Evolutionary conservation across 2,113 vertebrate species (phyloP).

Genomic region (Saccopteryx leptura): DNA sequence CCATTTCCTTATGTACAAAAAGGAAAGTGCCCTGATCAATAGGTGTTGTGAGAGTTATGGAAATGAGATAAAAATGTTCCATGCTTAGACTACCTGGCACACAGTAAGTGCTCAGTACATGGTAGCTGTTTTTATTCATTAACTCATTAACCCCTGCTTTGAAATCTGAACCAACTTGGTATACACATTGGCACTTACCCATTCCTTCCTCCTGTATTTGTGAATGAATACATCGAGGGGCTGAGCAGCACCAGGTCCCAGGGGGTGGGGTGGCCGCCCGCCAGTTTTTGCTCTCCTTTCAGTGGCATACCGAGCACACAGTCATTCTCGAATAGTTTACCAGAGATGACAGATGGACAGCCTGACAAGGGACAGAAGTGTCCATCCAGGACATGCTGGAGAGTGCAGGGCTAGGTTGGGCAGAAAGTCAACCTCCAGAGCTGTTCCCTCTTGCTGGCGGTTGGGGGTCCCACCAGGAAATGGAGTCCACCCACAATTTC

Average conservation of each 20-base stretch:
- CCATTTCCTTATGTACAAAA: neutral
- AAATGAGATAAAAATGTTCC: neutral
- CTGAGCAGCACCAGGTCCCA: neutral
- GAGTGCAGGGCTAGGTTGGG: neutral
- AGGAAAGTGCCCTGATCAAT: neutral
- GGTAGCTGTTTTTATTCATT: neutral
- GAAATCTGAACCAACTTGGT: neutral
- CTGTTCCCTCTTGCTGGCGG: neutral
- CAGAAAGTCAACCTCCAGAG: neutral
- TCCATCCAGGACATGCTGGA: neutral
- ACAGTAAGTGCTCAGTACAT: neutral
- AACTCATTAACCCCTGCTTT: neutral
- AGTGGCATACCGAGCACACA: neutral
- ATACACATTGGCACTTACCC: neutral
- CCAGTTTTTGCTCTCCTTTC: neutral
- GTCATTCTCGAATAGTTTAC: neutral
- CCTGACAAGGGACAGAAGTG: neutral
- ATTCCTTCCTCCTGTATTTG: neutral
- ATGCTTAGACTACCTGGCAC: neutral
- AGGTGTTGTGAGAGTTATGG: neutral
- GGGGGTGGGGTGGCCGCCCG: neutral
- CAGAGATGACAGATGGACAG: neutral
- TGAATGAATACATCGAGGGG: neutral
- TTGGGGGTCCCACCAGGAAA: neutral
- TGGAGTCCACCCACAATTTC: neutral